A percentile compares a stretch with the other conserved stretches of the same genome.
Evolutionary conservation across 2,797 vertebrate genomes (phyloP).

Genomic region (Antennarius maculatus): DNA sequence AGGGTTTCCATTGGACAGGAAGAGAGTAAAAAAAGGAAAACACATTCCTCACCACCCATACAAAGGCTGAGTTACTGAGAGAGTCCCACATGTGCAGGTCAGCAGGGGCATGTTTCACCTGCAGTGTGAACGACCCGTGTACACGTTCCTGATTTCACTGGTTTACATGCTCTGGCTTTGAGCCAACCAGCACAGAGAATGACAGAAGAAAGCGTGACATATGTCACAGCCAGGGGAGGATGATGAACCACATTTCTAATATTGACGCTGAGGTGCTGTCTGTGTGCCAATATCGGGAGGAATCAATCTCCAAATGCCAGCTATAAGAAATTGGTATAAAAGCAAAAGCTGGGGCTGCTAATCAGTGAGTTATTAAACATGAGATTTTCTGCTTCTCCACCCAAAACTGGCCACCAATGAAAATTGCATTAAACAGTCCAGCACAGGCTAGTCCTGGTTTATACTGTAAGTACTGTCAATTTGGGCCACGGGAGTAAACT

Average conservation of each 20-base stretch:
- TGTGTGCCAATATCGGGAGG: slow-evolving; percentile 20
- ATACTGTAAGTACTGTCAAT: slow-evolving; percentile 4
- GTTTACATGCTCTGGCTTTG: slow-evolving; percentile 40
- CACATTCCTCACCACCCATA: slow-evolving; percentile 59
- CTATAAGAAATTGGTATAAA: slow-evolving; percentile 43
- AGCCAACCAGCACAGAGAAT: slow-evolving; percentile 26
- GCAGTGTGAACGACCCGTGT: slow-evolving; percentile 39
- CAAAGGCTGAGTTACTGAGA: slow-evolving; percentile 51
- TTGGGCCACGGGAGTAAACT: slow-evolving; percentile 17
- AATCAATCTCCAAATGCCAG: slow-evolving; percentile 44
- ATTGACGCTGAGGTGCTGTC: slow-evolving; percentile 44
- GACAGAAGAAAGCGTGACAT: slow-evolving; percentile 31
- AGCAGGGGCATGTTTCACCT: slow-evolving; percentile 41
- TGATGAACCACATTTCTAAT: slow-evolving; percentile 45
- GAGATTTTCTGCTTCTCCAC: slow-evolving; percentile 33
- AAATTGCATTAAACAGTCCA: slow-evolving; percentile 23
- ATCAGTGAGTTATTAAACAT: slow-evolving; percentile 52
- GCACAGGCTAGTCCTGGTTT: background rate
- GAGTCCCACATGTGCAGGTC: slow-evolving; percentile 53
- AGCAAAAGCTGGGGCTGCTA: slow-evolving; percentile 17
- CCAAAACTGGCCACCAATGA: slow-evolving; percentile 8
- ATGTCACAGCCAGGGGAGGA: slow-evolving; percentile 34
- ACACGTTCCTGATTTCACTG: slow-evolving; percentile 18
- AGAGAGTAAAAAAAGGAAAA: slow-evolving; percentile 19
- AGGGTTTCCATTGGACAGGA: slow-evolving; percentile 45